Evolutionary conservation across 2,797 vertebrate species (phyloP).

Genomic region (Yasuhikotakia modesta): DNA sequence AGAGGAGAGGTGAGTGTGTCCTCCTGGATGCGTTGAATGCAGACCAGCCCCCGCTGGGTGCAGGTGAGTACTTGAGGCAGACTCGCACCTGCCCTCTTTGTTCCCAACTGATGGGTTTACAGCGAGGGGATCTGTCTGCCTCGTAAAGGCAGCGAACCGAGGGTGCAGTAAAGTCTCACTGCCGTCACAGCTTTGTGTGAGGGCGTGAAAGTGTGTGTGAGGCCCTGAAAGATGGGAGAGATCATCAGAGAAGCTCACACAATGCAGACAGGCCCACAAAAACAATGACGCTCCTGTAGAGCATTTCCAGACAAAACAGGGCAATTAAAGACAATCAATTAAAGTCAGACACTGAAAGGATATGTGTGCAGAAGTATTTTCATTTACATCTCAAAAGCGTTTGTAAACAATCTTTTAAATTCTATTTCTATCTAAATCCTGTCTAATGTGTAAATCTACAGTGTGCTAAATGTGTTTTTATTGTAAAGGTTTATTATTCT

Average conservation of each 20-base stretch:
- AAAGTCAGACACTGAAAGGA: constrained; percentile 35
- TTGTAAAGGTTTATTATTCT: no score
- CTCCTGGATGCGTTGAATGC: constrained; percentile 74
- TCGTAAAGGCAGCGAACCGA: constrained; percentile 75
- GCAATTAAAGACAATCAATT: constrained; percentile 61
- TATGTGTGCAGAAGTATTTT: background rate
- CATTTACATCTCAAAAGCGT: background rate
- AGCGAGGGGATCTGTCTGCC: constrained; percentile 76
- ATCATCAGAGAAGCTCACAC: constrained; percentile 54
- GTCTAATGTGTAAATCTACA: no score
- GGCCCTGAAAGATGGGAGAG: constrained; percentile 34
- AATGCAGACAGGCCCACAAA: constrained; percentile 50
- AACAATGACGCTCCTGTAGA: constrained; percentile 45
- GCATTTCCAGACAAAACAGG: constrained; percentile 30
- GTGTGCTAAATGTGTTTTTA: no score
- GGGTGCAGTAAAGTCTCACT: constrained; percentile 73
- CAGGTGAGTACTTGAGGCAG: constrained; percentile 81
- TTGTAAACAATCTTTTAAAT: no score
- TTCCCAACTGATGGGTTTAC: constrained; percentile 79
- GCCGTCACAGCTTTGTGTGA: constrained; percentile 74
- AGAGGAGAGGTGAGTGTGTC: constrained; percentile 62
- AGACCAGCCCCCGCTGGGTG: constrained; percentile 72
- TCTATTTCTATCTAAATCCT: no score
- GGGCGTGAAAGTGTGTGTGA: constrained; percentile 55
- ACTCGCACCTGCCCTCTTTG: constrained; percentile 80